Evolutionary conservation across 2,113 vertebrate genomes (phyloP).

Genomic region (Psammodynastes pulverulentus): DNA sequence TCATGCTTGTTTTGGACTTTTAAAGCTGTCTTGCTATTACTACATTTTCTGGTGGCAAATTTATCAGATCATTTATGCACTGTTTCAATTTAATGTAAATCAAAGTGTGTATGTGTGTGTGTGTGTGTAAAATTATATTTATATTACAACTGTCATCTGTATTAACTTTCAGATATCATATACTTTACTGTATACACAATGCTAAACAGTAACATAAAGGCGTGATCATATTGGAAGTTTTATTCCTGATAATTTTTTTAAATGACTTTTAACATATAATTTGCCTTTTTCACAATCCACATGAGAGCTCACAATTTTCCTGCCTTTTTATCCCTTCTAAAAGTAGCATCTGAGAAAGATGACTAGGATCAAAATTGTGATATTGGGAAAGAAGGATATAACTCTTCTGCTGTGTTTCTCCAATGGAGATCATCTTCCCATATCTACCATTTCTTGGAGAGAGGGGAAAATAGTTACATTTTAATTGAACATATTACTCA

Average conservation of each 20-base stretch:
- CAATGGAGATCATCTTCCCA: not conserved
- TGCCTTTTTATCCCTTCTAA: not conserved
- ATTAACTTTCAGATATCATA: not conserved
- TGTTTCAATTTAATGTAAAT: not conserved
- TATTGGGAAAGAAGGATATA: not conserved
- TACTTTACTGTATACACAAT: not conserved
- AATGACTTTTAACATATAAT: not conserved
- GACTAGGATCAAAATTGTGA: not conserved
- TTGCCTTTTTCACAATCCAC: not conserved
- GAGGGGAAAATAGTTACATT: not conserved
- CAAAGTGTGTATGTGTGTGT: too few relatives aligned
- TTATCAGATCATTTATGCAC: not conserved
- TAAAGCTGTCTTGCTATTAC: not conserved
- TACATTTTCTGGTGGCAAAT: not conserved
- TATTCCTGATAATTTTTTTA: not conserved
- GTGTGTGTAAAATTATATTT: too few relatives aligned
- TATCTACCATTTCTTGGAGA: not conserved
- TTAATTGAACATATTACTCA: not conserved
- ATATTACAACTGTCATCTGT: not conserved
- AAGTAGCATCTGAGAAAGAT: not conserved
- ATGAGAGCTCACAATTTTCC: not conserved
- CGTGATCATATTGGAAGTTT: not conserved
- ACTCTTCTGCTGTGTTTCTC: not conserved
- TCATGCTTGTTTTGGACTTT: not conserved
- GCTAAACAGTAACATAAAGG: not conserved